phyloP scores from a whole-genome alignment of 2,797 vertebrate genomes.

The Peromyscus attwateri region DNA sequence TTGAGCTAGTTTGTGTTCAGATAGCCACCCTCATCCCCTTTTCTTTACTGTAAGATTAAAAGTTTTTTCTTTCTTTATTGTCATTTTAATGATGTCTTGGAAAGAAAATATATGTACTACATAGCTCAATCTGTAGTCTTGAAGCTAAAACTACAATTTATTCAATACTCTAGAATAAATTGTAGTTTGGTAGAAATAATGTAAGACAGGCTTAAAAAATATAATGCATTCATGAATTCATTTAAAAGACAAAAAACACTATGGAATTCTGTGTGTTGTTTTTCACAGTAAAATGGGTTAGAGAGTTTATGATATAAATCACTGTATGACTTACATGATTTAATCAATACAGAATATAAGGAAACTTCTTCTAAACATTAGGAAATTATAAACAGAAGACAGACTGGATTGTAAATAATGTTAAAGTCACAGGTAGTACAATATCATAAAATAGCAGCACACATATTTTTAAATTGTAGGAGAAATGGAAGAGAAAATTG shows the following conservation, averaged over 20 bases:
- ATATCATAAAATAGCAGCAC: neutral
- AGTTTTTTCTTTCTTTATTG: constrained; percentile 15
- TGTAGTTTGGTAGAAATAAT: neutral
- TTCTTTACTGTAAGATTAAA: constrained; percentile 24
- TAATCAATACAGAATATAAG: neutral
- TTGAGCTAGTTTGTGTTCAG: constrained; percentile 9
- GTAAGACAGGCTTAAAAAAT: constrained; percentile 14
- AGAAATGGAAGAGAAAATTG: neutral
- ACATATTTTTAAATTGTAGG: neutral
- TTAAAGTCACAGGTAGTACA: neutral
- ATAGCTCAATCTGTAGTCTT: constrained; percentile 26
- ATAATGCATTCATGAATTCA: neutral
- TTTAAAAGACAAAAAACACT: constrained; percentile 33
- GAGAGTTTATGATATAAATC: neutral
- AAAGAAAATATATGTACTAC: neutral
- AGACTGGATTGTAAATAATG: neutral
- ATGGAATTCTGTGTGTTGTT: neutral
- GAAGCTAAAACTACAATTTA: constrained; percentile 27
- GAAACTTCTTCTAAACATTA: neutral
- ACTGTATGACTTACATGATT: neutral
- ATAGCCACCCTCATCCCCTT: neutral
- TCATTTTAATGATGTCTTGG: constrained; percentile 36
- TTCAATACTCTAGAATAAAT: neutral
- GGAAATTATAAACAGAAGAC: constrained; percentile 26
- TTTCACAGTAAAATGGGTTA: constrained; percentile 25